These are phyloP conservation scores for Carterocephalus palaemon DNA, from an alignment of 2,888 invertebrate species.

Conservation along the genomic window DNA sequence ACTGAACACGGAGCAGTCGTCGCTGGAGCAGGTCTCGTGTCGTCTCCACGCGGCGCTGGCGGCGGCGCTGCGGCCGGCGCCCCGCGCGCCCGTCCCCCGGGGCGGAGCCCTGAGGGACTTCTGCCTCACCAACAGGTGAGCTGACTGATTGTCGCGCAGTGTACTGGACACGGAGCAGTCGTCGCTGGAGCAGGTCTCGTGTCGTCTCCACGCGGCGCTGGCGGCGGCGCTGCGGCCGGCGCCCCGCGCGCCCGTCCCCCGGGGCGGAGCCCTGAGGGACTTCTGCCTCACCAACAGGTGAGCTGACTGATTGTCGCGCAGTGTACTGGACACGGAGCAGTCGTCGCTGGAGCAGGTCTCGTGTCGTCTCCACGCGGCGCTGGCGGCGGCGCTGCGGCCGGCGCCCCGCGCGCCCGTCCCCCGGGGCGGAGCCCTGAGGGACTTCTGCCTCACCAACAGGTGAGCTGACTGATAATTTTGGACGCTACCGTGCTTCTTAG, in stretches of 20 bases:
- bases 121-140: slow-evolving; percentile 40
- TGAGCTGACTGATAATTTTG: too few relatives aligned
- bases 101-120: slow-evolving; percentile 36
- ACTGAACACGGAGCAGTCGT: background rate
- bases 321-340: background rate
- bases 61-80: slow-evolving; percentile 39
- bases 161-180: background rate
- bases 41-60: slow-evolving; percentile 43
- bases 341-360: slow-evolving; percentile 35
- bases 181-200: slow-evolving; percentile 35
- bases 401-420: slow-evolving; percentile 30
- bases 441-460: slow-evolving; percentile 42
- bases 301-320: background rate
- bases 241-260: slow-evolving; percentile 31
- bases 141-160: background rate
- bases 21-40: slow-evolving; percentile 35
- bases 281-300: slow-evolving; percentile 42
- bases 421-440: slow-evolving; percentile 36
- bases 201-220: slow-evolving; percentile 41
- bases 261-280: slow-evolving; percentile 35
- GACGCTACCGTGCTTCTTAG: too few relatives aligned
- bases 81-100: slow-evolving; percentile 34
- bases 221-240: slow-evolving; percentile 41
- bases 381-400: slow-evolving; percentile 43
- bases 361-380: slow-evolving; percentile 39